Conservation (phyloP, 2,797 vertebrate species). For the Xenentodon cancila region DNA sequence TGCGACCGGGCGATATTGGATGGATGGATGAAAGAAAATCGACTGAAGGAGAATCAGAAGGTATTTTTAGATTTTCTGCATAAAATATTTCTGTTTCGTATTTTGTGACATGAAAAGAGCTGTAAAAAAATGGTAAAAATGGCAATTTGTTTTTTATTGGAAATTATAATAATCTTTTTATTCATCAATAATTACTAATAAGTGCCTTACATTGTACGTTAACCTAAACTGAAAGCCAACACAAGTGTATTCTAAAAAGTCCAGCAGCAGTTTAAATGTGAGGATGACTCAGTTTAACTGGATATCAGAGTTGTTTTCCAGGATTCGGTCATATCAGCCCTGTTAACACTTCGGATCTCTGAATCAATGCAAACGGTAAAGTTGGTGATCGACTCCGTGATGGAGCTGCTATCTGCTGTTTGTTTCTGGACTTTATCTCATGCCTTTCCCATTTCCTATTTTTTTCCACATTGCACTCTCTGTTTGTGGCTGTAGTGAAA, state of each 20-base stretch:
- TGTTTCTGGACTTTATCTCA: conserved; percentile 46
- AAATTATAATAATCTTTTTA: too few relatives aligned
- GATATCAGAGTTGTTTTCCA: not conserved
- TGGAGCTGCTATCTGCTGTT: conserved; percentile 26
- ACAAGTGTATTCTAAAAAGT: not conserved
- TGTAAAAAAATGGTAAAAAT: too few relatives aligned
- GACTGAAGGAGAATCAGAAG: too few relatives aligned
- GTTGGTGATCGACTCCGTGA: conserved; percentile 36
- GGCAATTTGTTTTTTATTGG: too few relatives aligned
- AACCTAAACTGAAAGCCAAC: too few relatives aligned
- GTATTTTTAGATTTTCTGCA: too few relatives aligned
- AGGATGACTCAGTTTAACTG: conserved; percentile 12
- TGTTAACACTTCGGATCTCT: conserved; percentile 5
- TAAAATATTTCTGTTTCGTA: too few relatives aligned
- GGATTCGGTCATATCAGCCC: conserved; percentile 16
- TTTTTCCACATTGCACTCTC: conserved; percentile 43
- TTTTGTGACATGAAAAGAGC: too few relatives aligned
- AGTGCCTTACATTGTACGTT: too few relatives aligned
- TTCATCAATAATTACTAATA: too few relatives aligned
- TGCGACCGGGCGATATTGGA: too few relatives aligned
- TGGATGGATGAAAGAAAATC: too few relatives aligned
- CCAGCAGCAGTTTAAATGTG: not conserved
- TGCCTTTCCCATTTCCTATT: not conserved
- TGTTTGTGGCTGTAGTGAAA: conserved; percentile 40
- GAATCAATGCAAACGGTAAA: conserved; percentile 32